phyloP scores from a whole-genome alignment of 2,888 invertebrate species.

The Pachliopta kotzebuea region DNA sequence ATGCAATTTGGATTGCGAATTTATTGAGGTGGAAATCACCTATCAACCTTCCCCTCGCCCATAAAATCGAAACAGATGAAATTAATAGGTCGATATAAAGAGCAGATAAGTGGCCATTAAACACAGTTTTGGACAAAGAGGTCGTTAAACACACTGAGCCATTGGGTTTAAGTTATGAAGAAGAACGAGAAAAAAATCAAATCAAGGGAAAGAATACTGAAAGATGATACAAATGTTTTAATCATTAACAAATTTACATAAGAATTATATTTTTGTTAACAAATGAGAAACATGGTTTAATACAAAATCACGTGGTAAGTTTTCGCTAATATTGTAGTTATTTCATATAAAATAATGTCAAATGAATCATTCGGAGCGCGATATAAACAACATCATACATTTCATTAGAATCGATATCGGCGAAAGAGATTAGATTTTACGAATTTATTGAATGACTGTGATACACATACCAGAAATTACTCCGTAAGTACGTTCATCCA shows the following conservation, averaged over 20 bases:
- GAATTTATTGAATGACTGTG: conserved; percentile 12
- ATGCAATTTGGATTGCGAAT: conserved; percentile 13
- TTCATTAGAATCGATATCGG: conserved; percentile 10
- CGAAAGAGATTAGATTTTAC: conserved; percentile 12
- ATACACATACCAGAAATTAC: background rate
- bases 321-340: background rate
- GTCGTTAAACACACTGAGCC: conserved; percentile 15
- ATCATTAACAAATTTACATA: too few relatives aligned
- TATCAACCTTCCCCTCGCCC: conserved; percentile 14
- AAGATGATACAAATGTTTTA: too few relatives aligned
- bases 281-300: too few relatives aligned
- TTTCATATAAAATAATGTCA: conserved; percentile 11
- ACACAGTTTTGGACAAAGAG: conserved; percentile 30
- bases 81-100: conserved; percentile 27
- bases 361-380: conserved; percentile 18
- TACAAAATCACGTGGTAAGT: too few relatives aligned
- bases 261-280: too few relatives aligned
- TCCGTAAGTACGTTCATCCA: background rate
- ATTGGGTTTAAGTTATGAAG: conserved; percentile 3
- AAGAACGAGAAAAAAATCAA: conserved; percentile 2
- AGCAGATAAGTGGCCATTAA: conserved; percentile 33
- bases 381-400: conserved; percentile 10
- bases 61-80: conserved; percentile 30
- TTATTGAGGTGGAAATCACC: conserved; percentile 19
- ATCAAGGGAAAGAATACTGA: background rate